Conservation (phyloP, 1,140 invertebrate genomes). For the Calephelis nemesis region DNA sequence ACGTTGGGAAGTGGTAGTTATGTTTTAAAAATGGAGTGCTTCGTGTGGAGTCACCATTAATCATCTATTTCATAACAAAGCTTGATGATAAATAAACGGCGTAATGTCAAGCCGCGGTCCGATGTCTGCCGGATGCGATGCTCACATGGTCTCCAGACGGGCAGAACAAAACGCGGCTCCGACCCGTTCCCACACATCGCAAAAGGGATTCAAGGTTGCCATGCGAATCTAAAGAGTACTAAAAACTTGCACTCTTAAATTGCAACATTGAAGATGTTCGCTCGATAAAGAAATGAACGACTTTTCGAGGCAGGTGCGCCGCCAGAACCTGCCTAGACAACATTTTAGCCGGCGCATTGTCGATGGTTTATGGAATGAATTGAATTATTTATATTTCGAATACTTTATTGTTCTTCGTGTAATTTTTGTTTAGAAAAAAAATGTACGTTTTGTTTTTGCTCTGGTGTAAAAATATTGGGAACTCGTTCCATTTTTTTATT, state of each 20-base stretch:
- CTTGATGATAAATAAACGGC: conserved; percentile 50
- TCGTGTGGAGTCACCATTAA: conserved; percentile 41
- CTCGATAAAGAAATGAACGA: conserved; percentile 27
- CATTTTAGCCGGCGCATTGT: conserved; percentile 47
- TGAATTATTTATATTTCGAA: conserved; percentile 20
- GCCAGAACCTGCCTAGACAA: conserved; percentile 51
- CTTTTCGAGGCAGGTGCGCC: conserved; percentile 50
- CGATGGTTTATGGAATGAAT: conserved; percentile 24
- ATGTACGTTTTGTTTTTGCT: background rate
- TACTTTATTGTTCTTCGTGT: background rate
- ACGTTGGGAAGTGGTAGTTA: conserved; percentile 26
- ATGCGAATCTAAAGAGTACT: conserved; percentile 59
- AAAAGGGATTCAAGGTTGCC: conserved; percentile 63
- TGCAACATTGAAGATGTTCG: conserved; percentile 43
- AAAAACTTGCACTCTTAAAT: conserved; percentile 28
- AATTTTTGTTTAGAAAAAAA: background rate
- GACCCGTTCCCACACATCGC: conserved; percentile 64
- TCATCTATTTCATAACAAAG: conserved; percentile 42
- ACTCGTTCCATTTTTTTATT: no score
- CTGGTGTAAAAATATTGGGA: no score
- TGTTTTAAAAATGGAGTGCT: conserved; percentile 31
- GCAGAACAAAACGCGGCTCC: conserved; percentile 45
- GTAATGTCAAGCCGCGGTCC: conserved; percentile 40
- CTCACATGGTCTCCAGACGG: conserved; percentile 69
- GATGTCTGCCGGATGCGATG: conserved; percentile 57